These are phyloP conservation scores for Anser cygnoides DNA, from an alignment of 2,113 vertebrate genomes.

Conservation along the genomic window DNA sequence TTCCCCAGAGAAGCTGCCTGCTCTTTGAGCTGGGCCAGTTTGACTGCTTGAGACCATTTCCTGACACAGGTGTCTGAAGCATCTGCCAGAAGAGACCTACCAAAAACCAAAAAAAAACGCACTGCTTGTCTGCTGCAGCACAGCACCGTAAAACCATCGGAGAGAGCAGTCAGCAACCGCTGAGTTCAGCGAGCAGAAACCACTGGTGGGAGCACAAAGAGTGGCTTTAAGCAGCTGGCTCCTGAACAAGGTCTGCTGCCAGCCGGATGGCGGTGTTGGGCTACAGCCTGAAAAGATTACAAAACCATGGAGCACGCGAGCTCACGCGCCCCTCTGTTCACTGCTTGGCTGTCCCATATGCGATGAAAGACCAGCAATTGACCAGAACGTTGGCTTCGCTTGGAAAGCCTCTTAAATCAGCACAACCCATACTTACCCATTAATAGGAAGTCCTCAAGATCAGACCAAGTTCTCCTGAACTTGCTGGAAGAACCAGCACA, in stretches of 20 bases:
- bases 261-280: neutral
- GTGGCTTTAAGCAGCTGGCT: neutral
- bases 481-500: neutral
- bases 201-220: neutral
- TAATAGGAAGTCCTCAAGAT: neutral
- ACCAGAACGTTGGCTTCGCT: neutral
- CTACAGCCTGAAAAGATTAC: neutral
- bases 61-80: neutral
- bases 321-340: rapidly evolving
- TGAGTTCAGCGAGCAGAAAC: neutral
- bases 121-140: neutral
- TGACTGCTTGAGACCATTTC: neutral
- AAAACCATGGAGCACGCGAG: neutral
- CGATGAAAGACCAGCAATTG: neutral
- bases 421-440: neutral
- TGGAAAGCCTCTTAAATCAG: neutral
- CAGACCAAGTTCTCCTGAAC: neutral
- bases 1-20: neutral
- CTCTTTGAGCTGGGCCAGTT: neutral
- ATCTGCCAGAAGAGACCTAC: neutral
- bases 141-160: neutral
- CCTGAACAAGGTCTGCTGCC: neutral
- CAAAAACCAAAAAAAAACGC: neutral
- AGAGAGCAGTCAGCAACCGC: neutral
- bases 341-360: neutral